Evolutionary conservation across 2,797 vertebrate species (phyloP).

Genomic region (Artibeus lituratus): DNA sequence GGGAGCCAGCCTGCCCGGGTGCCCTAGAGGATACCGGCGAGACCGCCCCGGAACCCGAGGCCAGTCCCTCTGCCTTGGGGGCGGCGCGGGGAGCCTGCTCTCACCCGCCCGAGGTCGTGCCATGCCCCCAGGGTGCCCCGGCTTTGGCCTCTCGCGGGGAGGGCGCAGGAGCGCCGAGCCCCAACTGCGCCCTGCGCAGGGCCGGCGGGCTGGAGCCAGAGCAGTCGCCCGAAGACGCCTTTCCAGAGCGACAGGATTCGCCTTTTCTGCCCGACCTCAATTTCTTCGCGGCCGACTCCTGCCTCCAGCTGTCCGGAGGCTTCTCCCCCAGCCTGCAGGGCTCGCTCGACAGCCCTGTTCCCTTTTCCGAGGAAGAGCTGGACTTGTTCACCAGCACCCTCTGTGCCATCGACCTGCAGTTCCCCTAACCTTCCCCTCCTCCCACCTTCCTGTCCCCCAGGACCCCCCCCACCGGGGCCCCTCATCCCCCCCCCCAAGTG

Average conservation of each 20-base stretch:
- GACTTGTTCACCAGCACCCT: constrained; percentile 95
- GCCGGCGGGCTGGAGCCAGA: constrained; percentile 44
- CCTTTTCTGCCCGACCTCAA: constrained; percentile 87
- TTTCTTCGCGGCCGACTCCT: constrained; percentile 88
- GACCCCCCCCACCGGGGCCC: background rate
- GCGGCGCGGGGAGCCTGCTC: constrained; percentile 80
- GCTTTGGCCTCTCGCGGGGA: constrained; percentile 78
- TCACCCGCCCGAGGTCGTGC: constrained; percentile 35
- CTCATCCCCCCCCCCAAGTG: background rate
- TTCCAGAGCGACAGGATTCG: constrained; percentile 82
- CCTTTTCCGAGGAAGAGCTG: constrained; percentile 95
- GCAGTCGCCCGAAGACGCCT: constrained; percentile 75
- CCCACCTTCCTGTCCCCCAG: background rate
- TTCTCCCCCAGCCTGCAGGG: constrained; percentile 87
- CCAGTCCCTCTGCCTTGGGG: constrained; percentile 79
- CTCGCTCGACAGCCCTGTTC: constrained; percentile 89
- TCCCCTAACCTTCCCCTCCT: constrained; percentile 59
- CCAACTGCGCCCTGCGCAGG: constrained; percentile 2
- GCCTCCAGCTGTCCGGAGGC: constrained; percentile 84
- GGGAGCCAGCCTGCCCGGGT: constrained; percentile 81
- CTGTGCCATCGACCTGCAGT: constrained; percentile 91
- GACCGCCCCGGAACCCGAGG: constrained; percentile 85
- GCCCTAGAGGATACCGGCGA: constrained; percentile 78
- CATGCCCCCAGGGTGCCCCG: constrained; percentile 63
- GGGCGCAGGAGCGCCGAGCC: constrained; percentile 71